phyloP scores from a whole-genome alignment of 2,797 vertebrate species.

The Xenopus petersii region DNA sequence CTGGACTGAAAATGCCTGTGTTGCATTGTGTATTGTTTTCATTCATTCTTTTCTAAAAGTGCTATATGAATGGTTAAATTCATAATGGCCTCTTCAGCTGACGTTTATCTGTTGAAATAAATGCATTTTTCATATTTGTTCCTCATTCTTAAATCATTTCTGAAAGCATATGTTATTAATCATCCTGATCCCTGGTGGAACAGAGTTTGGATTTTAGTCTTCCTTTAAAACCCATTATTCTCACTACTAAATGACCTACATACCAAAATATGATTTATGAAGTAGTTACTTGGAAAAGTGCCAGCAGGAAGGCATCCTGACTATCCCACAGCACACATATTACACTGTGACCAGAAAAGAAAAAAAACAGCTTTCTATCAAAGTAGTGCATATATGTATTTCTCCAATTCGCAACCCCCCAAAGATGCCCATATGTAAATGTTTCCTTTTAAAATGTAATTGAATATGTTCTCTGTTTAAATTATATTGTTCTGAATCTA shows the following conservation, averaged over 20 bases:
- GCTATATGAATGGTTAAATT: constrained; percentile 28
- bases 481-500: no score
- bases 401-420: no score
- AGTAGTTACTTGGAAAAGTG: constrained; percentile 27
- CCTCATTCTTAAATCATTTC: constrained; percentile 51
- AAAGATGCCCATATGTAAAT: no score
- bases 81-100: constrained; percentile 35
- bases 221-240: constrained; percentile 45
- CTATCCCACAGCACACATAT: constrained; percentile 13
- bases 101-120: constrained; percentile 45
- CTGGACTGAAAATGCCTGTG: background rate
- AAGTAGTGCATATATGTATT: constrained; percentile 12
- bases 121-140: constrained; percentile 44
- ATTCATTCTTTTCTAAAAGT: background rate
- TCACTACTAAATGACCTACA: constrained; percentile 45
- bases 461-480: no score
- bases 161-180: constrained; percentile 52
- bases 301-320: constrained; percentile 10
- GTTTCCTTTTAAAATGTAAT: no score
- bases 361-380: constrained; percentile 12
- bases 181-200: constrained; percentile 45
- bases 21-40: constrained; percentile 7
- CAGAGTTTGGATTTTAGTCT: constrained; percentile 37
- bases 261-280: constrained; percentile 32
- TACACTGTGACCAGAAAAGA: constrained; percentile 23